Evolutionary conservation across 2,888 invertebrate genomes (phyloP), one percentile per base, ranked within the genome.

Genomic region (Caenorhabditis sp.): DNA sequence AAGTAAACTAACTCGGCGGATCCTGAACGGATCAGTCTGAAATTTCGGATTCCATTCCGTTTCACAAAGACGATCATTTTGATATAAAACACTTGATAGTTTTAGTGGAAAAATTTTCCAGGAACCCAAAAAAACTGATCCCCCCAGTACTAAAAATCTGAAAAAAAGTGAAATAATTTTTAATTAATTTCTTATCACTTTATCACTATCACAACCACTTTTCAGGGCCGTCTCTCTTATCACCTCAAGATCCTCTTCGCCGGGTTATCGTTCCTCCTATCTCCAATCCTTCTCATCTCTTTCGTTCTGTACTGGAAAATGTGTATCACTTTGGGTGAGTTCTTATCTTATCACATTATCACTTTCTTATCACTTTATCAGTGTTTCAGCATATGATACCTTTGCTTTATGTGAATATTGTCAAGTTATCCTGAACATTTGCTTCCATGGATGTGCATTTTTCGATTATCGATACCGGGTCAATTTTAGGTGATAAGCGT

Each of bases 311-410:
- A 91, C 74, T 91, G 91, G 91, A 88, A 87, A 65, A 89, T 88
- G 58, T 91, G 91, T 74, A 90, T 91, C 58, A 91, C 91, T 20
- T 88, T 88, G 87, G 90, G 90, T 91, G n/a, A 67, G 69, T n/a
- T n/a, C n/a, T 51, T 6, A 32, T 32, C 32, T 32, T 32, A 32
- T 32, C 32, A 32, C n/a, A n/a, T 32, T 9, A 32, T 32, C 32
- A 32, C 4, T 32, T 32, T 32, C 9, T 4, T 6, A 9, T 32
- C 32, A 9, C 9, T 32, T 32, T 32, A 32, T 9, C 32, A 4
- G 4, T 4, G 4, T 81, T 91, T 68, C 80, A 90, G 91, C 90
- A 47, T 91, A 91, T 82, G 90, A 91, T 65, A 86, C 91, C 9
- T 91, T 91, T 62, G 91, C 91, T 1, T 77, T 91, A 1, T 88